Base-by-base conservation (phyloP, 2,797 vertebrate genomes). In the Arrhamphus sclerolepis region DNA sequence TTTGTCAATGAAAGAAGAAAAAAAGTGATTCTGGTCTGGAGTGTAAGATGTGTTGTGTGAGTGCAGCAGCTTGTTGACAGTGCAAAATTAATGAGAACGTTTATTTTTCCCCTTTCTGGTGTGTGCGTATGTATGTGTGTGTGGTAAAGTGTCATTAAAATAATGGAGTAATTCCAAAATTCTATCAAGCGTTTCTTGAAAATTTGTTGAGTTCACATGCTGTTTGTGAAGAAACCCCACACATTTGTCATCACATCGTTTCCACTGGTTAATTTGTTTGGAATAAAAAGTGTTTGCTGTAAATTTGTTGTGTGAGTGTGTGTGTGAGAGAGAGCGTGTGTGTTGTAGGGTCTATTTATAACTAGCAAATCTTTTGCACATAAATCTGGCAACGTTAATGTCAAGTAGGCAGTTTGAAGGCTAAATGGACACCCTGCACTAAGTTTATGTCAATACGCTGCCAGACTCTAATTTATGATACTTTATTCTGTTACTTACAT, bases 281-380 rank as follows among this genome's bases (percentile, higher is more conserved):
- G 70, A 84, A 75, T 70, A 6, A n/a, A 63, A 77, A 72, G 42
- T 78, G 62, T 80, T 72, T 81, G 62, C 64, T 54, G 62, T 69
- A 19, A 62, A 49, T 6, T 3, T 38, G 21, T 14, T 49, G 46
- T 43, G 14, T 28, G 20, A 18, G 46, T 43, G 14, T 28, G 20
- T 21, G 53, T 22, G 5, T 40, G 53, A 40, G 34, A 54, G 42
- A 60, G 42, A 62, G 49, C 63, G 68, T 59, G 17, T 63, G 47
- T 68, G 56, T 10, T 29, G 34, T 67, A 67, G 40, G 56, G 56
- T 62, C 75, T 70, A 58, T 72, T 68, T 47, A 42, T 73, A 72
- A 68, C 68, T 56, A 53, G 55, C 57, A 62, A 75, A 81, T 73
- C 72, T 76, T 19, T 70, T 29, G 20, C 75, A 79, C 66, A 39